Conservation (phyloP, 2,888 invertebrate species). For the Drosophila recens region DNA sequence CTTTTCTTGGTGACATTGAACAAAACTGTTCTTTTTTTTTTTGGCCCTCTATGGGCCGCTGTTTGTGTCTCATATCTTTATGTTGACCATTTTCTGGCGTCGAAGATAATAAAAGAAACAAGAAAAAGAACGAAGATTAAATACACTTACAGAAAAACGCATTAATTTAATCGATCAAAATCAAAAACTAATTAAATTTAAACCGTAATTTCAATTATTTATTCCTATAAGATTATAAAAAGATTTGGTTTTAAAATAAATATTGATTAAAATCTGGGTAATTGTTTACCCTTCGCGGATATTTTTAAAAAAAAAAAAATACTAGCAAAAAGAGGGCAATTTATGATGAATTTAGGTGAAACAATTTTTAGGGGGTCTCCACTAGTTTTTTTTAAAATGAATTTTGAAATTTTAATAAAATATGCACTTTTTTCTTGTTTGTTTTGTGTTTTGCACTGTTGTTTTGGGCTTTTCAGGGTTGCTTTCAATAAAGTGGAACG, state of each 20-base stretch:
- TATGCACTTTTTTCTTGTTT: no score
- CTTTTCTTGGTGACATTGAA: slow-evolving; percentile 26
- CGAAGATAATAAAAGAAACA: slow-evolving; percentile 25
- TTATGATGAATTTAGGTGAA: no score
- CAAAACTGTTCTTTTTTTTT: slow-evolving; percentile 13
- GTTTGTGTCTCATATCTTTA: slow-evolving; percentile 46
- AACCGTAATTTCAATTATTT: background rate
- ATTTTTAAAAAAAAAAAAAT: no score
- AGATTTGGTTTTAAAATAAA: background rate
- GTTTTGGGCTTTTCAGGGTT: no score
- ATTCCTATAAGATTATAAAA: background rate
- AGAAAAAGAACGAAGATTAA: slow-evolving; percentile 4
- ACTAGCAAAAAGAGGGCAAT: no score
- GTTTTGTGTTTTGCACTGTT: no score
- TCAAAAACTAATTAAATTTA: background rate
- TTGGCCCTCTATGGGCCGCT: slow-evolving; percentile 17
- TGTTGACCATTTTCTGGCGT: slow-evolving; percentile 12
- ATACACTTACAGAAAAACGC: background rate
- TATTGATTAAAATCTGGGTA: background rate
- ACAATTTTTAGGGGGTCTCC: no score
- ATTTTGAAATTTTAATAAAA: no score
- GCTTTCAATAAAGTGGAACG: no score
- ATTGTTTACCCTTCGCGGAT: no score
- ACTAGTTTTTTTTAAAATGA: no score
- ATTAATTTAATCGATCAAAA: background rate